These are phyloP conservation scores for Ceratothoa steindachneri DNA, from an alignment of 2,888 invertebrate species.

Conservation along the genomic window DNA sequence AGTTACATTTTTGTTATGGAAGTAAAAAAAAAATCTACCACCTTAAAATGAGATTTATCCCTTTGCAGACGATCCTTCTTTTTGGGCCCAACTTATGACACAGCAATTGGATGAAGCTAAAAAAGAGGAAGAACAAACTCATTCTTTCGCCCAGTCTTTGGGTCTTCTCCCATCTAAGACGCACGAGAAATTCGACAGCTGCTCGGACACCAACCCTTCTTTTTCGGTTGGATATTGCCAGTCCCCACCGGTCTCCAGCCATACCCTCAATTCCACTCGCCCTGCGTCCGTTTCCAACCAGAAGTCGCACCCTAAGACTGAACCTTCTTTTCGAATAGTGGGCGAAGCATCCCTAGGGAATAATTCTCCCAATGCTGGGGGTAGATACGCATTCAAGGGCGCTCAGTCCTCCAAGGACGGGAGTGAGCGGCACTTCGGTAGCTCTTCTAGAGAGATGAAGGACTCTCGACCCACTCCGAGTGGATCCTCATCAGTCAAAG, in stretches of 20 bases:
- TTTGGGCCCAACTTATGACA: conserved; percentile 40
- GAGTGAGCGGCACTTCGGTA: too few relatives aligned
- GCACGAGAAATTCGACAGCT: conserved; percentile 20
- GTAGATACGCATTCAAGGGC: neutral
- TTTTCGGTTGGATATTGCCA: neutral
- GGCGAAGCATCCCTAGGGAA: neutral
- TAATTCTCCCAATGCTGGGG: neutral
- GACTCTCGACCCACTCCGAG: too few relatives aligned
- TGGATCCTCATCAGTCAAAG: neutral
- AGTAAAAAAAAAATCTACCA: too few relatives aligned
- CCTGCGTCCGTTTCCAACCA: neutral
- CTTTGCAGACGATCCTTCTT: conserved; percentile 38
- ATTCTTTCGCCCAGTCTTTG: conserved; percentile 28
- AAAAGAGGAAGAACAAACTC: conserved; percentile 27
- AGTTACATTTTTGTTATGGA: too few relatives aligned
- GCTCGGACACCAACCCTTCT: neutral
- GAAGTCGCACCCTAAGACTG: neutral
- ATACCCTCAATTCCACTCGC: neutral
- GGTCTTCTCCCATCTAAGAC: conserved; percentile 25
- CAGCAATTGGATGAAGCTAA: conserved; percentile 36
- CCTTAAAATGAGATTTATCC: too few relatives aligned
- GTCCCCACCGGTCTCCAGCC: neutral
- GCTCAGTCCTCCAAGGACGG: neutral
- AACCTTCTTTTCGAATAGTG: too few relatives aligned
- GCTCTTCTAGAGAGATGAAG: neutral